Evolutionary conservation across 2,113 vertebrate genomes (phyloP).

Genomic region (Sinocyclocheilus anshuiensis): DNA sequence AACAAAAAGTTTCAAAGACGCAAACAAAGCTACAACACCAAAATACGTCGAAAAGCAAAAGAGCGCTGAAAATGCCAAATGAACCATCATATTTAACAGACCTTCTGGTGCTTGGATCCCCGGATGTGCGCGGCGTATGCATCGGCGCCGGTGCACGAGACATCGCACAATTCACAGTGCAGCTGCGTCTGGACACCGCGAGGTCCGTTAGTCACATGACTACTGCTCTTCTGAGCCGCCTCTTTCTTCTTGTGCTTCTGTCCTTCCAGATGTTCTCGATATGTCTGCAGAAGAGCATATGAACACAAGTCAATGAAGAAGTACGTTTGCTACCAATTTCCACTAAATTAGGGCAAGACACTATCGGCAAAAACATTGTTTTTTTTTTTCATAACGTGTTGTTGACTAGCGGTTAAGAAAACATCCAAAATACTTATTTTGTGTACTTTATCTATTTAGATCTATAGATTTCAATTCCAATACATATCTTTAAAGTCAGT

Average conservation of each 20-base stretch:
- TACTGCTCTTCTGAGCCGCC: slow-evolving; percentile 73
- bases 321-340: background rate
- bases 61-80: too few relatives aligned
- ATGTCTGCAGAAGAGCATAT: slow-evolving; percentile 71
- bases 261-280: slow-evolving; percentile 80
- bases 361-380: too few relatives aligned
- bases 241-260: slow-evolving; percentile 87
- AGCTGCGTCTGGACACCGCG: slow-evolving; percentile 73
- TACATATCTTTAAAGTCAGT: too few relatives aligned
- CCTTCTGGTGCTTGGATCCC: slow-evolving; percentile 81
- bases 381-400: too few relatives aligned
- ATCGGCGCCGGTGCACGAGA: slow-evolving; percentile 79
- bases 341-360: too few relatives aligned
- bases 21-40: background rate
- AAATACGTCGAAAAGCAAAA: too few relatives aligned
- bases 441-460: too few relatives aligned
- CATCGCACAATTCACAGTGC: slow-evolving; percentile 81
- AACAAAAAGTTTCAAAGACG: background rate
- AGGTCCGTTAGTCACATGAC: slow-evolving; percentile 60
- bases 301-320: background rate
- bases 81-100: slow-evolving; percentile 34
- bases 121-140: slow-evolving; percentile 73
- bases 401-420: too few relatives aligned
- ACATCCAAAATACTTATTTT: too few relatives aligned
- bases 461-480: too few relatives aligned